Percentiles rank a stretch among this genome's conserved stretches.
phyloP scores from a whole-genome alignment of 1,140 invertebrate species.

The Lutraria rhynchaena region DNA sequence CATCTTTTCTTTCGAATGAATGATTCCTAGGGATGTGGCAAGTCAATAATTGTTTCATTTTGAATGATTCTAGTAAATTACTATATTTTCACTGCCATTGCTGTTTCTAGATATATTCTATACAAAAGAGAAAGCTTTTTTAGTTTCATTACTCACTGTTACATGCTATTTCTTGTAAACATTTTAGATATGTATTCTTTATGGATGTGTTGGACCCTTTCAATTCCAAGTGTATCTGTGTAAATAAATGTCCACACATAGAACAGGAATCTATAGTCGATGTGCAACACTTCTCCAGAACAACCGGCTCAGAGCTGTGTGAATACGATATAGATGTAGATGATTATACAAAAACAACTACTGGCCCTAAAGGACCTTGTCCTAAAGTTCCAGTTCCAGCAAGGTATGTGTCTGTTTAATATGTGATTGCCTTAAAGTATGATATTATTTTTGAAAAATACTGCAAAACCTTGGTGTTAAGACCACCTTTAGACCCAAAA shows the following conservation, averaged over 20 bases:
- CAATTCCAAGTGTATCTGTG: conserved; percentile 93
- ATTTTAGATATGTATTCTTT: conserved; percentile 90
- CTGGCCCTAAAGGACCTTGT: conserved; percentile 71
- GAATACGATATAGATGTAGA: conserved; percentile 79
- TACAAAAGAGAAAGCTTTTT: too few relatives aligned
- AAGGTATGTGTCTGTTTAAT: conserved; percentile 68
- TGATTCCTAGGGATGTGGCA: too few relatives aligned
- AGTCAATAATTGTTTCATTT: too few relatives aligned
- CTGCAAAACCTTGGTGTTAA: too few relatives aligned
- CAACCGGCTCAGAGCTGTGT: conserved; percentile 89
- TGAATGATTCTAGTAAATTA: too few relatives aligned
- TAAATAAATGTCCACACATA: conserved; percentile 91
- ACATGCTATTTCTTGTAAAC: too few relatives aligned
- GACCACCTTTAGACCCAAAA: too few relatives aligned
- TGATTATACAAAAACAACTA: conserved; percentile 68
- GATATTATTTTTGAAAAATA: too few relatives aligned
- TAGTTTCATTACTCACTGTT: background rate
- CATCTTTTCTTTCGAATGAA: too few relatives aligned
- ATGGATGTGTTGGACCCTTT: conserved; percentile 90
- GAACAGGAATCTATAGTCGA: conserved; percentile 87
- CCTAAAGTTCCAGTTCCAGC: conserved; percentile 74
- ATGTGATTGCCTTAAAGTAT: too few relatives aligned
- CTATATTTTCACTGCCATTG: too few relatives aligned
- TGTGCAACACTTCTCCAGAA: conserved; percentile 88
- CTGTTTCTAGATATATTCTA: too few relatives aligned